Base-by-base conservation (phyloP, 2,113 vertebrate genomes). In the Platysternon megacephalum region DNA sequence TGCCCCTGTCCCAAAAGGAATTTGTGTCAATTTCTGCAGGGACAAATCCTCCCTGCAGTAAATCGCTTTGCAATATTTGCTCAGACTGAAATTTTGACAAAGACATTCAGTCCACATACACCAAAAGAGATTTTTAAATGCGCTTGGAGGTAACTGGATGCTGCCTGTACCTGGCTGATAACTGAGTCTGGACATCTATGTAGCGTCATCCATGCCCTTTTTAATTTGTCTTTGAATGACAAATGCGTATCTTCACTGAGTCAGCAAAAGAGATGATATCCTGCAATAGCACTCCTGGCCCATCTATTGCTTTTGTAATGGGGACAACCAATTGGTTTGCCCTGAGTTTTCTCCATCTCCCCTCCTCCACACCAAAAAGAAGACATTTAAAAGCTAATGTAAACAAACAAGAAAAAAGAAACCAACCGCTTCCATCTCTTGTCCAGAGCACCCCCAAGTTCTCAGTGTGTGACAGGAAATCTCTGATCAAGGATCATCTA, bases 141-240 rank as follows among this genome's bases (percentile, higher is more conserved):
- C 44, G 24, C 93, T 97, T 93, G 93, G 94, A 97, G 96, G 97
- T 98, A 87, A 94, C 83, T 90, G 94, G 93, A 91, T 95, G 89
- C 96, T 98, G 97, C 90, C 98, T 98, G 97, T 96, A 94, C 53
- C 91, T 97, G 93, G 82, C 95, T 97, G 98, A 98, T 98, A 98
- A 98, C 94, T 84, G 92, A 96, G 92, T 84, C 42, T 87, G 89
- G 94, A 87, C 35, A 94, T 94, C 93, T 95, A 55, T 17, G n/a
- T 91, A 89, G 96, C 76, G 4, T 35, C 11, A 86, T 96, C 94
- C 89, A 76, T 97, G 97, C 74, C 88, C 94, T 96, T 96, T 96
- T 96, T 96, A 96, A 96, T 98, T 98, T 97, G 95, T 93, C 95
- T 98, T 96, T 97, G 96, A 98, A 97, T 97, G 96, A 97, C 97